Conservation (phyloP, 2,888 invertebrate species). For the Plutella xylostella region DNA sequence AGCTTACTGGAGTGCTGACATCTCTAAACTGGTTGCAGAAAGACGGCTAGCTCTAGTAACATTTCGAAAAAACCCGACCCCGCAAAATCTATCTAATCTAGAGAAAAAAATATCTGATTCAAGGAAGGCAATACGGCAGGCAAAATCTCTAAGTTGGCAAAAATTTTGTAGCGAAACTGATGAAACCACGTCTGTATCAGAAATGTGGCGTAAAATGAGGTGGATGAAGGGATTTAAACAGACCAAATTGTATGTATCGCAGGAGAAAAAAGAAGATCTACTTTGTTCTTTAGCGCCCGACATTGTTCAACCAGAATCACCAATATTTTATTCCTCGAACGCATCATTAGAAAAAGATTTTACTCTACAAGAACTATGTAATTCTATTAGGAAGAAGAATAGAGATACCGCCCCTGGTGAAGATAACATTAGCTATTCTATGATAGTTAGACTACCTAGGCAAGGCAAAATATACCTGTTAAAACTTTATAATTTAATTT, state of each 20-base stretch:
- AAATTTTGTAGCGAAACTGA: background rate
- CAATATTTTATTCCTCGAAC: background rate
- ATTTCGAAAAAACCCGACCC: background rate
- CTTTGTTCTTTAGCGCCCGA: background rate
- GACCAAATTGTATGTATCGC: too few species aligned
- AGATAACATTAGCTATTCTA: slow-evolving; percentile 1
- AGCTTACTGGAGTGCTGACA: background rate
- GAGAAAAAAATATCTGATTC: background rate
- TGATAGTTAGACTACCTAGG: background rate
- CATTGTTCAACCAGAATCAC: background rate
- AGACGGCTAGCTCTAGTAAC: background rate
- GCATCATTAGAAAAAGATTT: background rate
- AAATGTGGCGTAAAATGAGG: slow-evolving; percentile 6
- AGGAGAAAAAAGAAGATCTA: background rate
- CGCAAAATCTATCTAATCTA: background rate
- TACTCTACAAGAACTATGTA: background rate
- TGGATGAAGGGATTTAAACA: slow-evolving; percentile 5
- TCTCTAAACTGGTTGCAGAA: background rate
- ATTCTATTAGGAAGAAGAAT: background rate
- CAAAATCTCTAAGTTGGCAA: background rate
- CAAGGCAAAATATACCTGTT: background rate
- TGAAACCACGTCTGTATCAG: background rate
- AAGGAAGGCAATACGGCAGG: background rate
- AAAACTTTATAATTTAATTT: background rate
- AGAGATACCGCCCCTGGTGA: background rate